Evolutionary conservation across 2,888 invertebrate species (phyloP), one percentile per base, ranked within the genome.

Genomic region (Drosophila neutralis): DNA sequence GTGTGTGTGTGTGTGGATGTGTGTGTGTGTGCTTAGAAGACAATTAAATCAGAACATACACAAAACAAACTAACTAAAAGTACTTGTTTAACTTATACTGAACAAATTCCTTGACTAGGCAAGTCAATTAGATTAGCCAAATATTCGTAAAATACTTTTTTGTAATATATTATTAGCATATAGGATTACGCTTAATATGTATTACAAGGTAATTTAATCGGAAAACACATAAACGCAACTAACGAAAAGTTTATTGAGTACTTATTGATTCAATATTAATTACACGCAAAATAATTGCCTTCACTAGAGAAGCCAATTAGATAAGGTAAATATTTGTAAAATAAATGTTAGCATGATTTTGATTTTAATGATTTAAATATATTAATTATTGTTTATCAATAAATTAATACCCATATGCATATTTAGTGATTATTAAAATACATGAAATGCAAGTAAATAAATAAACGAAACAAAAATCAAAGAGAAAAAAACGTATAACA

Each of bases 1-100:
- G 27, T 13, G 24, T 15, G 35, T 11, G 18, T n/a, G 36, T 27
- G 21, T 38, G 6, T n/a, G 3, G 1, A 6, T 18, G 8, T 1
- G 40, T 6, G 40, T 6, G 42, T 21, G 21, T 21, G 13, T 15
- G 53, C 35, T 21, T 21, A 36, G 27, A 36, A 40, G 35, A 62
- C 29, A 73, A 62, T 76, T 66, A 15, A 54, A 56, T 51, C 49
- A 35, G 33, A 31, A 42, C 45, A 42, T 31, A 57, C 27, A 42
- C 21, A 40, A 27, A 18, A 10, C 1, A 38, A n/a, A 49, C 24
- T 15, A 31, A 69, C 11, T 49, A 2, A 21, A 21, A 21, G 13
- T 27, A 48, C 15, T 48, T 15, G 8, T 24, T 21, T 7, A 21
- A 7, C 21, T 7, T 21, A 4, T 4, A 21, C 45, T 21, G 45